phyloP scores from a whole-genome alignment of 1,140 invertebrate genomes.

The Phymorhynchus buccinoides region DNA sequence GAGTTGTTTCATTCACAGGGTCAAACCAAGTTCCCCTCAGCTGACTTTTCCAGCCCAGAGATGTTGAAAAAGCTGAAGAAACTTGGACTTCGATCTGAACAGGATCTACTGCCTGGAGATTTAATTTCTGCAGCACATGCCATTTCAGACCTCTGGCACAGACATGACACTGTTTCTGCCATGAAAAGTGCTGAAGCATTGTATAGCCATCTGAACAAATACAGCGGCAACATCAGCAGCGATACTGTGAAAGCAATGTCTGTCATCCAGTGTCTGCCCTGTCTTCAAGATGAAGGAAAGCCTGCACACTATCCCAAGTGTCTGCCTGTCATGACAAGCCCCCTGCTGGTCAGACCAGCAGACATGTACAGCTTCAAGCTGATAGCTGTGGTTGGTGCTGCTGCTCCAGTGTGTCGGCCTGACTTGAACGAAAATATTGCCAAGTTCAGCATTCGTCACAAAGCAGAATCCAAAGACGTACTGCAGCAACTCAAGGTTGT shows the following conservation, averaged over 20 bases:
- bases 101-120: conserved; percentile 33
- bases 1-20: conserved; percentile 36
- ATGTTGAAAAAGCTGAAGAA: conserved; percentile 24
- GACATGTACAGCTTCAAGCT: background rate
- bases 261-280: conserved; percentile 19
- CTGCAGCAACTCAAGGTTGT: conserved; percentile 19
- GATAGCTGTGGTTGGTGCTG: background rate
- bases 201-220: background rate
- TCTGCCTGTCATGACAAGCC: conserved; percentile 14
- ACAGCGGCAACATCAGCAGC: background rate
- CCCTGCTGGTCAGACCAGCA: background rate
- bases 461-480: background rate
- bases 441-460: background rate
- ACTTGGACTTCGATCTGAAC: conserved; percentile 32
- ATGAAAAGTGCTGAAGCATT: conserved; percentile 28
- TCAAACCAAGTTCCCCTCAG: conserved; percentile 42
- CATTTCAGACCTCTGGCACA: background rate
- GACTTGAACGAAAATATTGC: background rate
- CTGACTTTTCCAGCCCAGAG: conserved; percentile 9
- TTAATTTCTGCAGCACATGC: conserved; percentile 29
- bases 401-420: background rate
- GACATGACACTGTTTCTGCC: background rate
- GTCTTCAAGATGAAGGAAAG: conserved; percentile 28
- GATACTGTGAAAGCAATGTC: background rate
- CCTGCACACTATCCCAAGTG: conserved; percentile 11